Conservation (phyloP, 1,140 invertebrate genomes). For the Samia ricini region DNA sequence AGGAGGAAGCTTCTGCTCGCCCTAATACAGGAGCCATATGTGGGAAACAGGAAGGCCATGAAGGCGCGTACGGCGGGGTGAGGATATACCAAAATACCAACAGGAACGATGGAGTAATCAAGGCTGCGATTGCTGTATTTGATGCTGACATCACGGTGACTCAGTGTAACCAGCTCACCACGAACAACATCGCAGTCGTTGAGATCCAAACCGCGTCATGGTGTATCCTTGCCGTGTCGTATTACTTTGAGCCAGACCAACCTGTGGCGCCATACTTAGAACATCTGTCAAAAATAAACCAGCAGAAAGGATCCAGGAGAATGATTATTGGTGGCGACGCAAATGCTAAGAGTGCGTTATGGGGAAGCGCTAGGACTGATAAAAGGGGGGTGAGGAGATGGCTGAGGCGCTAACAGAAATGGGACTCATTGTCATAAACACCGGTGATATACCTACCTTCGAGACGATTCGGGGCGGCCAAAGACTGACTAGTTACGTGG, state of each 20-base stretch:
- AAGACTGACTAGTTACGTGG: constrained; percentile 24
- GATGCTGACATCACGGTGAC: not conserved
- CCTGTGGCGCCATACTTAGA: not conserved
- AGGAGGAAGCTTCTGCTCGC: not conserved
- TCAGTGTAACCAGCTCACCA: not conserved
- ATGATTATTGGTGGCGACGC: too few relatives aligned
- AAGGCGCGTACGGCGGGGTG: not conserved
- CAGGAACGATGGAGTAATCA: not conserved
- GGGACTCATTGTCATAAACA: not conserved
- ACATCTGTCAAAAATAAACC: not conserved
- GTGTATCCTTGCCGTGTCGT: not conserved
- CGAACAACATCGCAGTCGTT: not conserved
- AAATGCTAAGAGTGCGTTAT: too few relatives aligned
- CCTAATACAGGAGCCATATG: not conserved
- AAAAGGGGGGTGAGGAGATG: not conserved
- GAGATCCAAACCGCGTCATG: not conserved
- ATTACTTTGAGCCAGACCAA: too few relatives aligned
- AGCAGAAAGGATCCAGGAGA: not conserved
- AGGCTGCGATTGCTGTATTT: not conserved
- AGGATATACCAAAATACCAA: not conserved
- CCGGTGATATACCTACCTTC: not conserved
- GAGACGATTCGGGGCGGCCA: not conserved
- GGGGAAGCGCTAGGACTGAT: not conserved
- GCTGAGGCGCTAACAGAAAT: not conserved
- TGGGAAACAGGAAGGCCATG: not conserved